Evolutionary conservation across 2,888 invertebrate genomes (phyloP), one percentile per base, ranked within the genome.

Genomic region (Girardia tigrina): DNA sequence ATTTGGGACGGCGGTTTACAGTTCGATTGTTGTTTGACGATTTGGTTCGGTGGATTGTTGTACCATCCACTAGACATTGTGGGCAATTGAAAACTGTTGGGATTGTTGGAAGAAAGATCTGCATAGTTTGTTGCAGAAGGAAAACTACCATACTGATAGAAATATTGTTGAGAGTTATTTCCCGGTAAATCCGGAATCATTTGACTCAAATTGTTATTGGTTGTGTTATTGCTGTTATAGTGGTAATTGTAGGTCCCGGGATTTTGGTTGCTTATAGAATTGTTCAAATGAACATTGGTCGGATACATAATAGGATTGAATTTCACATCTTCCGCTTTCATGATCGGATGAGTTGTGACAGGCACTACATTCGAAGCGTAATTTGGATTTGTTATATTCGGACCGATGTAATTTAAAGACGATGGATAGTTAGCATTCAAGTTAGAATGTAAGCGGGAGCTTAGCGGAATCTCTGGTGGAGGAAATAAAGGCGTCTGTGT

Each of bases 1-100:
- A n/a, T 6, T 56, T 56, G 56, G 16, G 36, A 16, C 23, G n/a
- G n/a, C n/a, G 20, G 23, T 6, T 56, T 56, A 6, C 20, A 23
- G n/a, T 56, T n/a, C 16, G 8, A 16, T 36, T 36, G 36, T 36
- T 36, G 36, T n/a, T 56, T 56, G 4, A 56, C n/a, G 8, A 56
- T 56, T 56, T 56, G 56, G 4, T n/a, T 8, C n/a, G 56, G 56
- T 56, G 56, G 56, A 56, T 56, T 56, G 23, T 56, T 56, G n/a
- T 56, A 56, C 56, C 56, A 56, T 6, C 56, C 56, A 56, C 56
- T 56, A 2, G 56, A 56, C 56, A 56, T 56, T 8, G 56, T 56
- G 8, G 56, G 56, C 23, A 56, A 56, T 23, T 56, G 56, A n/a
- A 56, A 56, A 4, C n/a, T n/a, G 56, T 56, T 56, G 6, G n/a